Evolutionary conservation across 2,888 invertebrate species (phyloP).

Genomic region (Orchestes rusci): DNA sequence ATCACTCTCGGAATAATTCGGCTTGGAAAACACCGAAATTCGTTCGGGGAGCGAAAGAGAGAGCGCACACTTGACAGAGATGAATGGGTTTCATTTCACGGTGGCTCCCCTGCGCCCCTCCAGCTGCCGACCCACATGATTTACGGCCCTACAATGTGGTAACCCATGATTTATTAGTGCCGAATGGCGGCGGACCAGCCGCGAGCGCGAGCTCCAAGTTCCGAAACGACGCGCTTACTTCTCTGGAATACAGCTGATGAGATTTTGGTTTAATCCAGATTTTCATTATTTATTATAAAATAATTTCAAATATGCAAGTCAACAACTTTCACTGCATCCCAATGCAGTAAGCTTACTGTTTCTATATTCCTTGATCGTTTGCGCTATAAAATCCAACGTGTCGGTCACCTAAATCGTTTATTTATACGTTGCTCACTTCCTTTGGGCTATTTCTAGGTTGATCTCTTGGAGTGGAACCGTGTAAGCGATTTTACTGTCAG

Average conservation of each 20-base stretch:
- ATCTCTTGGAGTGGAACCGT: conserved; percentile 9
- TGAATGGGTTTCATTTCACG: conserved; percentile 50
- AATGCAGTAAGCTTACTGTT: conserved; percentile 17
- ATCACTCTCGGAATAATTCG: background rate
- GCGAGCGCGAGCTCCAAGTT: conserved; percentile 22
- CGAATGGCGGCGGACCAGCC: conserved; percentile 25
- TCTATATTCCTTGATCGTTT: conserved; percentile 25
- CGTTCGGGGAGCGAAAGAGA: conserved; percentile 26
- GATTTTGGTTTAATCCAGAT: background rate
- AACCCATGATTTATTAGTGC: conserved; percentile 55
- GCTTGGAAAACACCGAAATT: conserved; percentile 18
- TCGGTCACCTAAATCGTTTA: conserved; percentile 36
- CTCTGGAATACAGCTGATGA: background rate
- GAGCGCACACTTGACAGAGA: conserved; percentile 42
- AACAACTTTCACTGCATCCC: conserved; percentile 13
- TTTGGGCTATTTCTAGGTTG: conserved; percentile 21
- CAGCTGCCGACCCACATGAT: conserved; percentile 48
- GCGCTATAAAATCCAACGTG: conserved; percentile 31
- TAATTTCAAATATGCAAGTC: background rate
- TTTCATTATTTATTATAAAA: background rate
- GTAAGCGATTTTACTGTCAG: conserved; percentile 6
- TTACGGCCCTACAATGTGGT: conserved; percentile 62
- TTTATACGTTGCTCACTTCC: conserved; percentile 32
- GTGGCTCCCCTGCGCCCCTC: conserved; percentile 46
- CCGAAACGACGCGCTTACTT: conserved; percentile 15